Base-by-base conservation (phyloP, 2,888 invertebrate species). In the Diloba caeruleocephala region DNA sequence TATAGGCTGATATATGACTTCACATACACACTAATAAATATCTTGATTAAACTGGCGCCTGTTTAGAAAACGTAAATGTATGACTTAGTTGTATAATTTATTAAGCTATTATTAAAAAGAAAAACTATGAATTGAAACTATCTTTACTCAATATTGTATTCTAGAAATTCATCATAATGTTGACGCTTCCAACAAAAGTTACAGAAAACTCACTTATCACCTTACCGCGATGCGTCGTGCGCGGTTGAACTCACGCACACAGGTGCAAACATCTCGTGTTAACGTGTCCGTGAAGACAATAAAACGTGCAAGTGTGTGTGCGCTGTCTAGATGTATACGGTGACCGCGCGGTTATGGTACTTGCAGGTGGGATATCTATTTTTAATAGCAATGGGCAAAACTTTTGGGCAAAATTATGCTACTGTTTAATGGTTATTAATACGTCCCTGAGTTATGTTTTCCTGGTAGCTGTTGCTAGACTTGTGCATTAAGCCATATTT, bases 161-260 rank as follows among this genome's bases (percentile, higher is more conserved):
- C n/a, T n/a, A n/a, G n/a, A n/a, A n/a, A n/a, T n/a, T n/a, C n/a
- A n/a, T 21, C 21, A 21, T 7, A 21, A 7, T 21, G 5, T 21
- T 21, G 21, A 1, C 21, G 21, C 6, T 4, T 5, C 5, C 14
- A 41, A 8, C 7, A 31, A 31, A 66, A 71, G 58, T 59, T n/a
- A n/a, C 44, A 67, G 38, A 84, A 79, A 83, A 72, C 50, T 77
- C 84, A 86, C 79, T 71, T 81, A 70, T 66, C 62, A 57, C 81
- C 71, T 78, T 82, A 63, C 75, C 52, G 50, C 71, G 71, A 59
- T 74, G 71, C 65, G 72, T 52, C 71, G 73, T 69, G 73, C 82
- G 51, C 81, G 54, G 80, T 81, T 85, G 87, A 85, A 87, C 87
- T 79, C 85, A 82, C 87, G 1, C 87, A 85, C 84, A 84, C 85